These are phyloP conservation scores for Petroica traversi DNA, from an alignment of 2,113 vertebrate species.

Conservation along the genomic window DNA sequence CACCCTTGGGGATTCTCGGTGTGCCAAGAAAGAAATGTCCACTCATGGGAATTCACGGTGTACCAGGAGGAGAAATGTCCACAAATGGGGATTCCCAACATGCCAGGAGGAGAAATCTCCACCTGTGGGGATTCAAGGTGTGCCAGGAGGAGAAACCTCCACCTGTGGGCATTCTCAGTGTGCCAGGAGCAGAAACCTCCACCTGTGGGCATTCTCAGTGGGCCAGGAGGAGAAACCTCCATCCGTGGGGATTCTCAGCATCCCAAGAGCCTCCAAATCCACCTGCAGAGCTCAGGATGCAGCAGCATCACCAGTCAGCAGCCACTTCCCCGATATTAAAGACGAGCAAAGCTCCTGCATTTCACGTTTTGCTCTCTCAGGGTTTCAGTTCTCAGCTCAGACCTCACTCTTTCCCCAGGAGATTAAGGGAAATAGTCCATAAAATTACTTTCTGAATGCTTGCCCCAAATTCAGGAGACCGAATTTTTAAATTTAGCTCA, in stretches of 20 bases:
- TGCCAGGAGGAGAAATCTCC: no score
- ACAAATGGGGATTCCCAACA: background rate
- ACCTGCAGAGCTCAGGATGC: rapidly evolving
- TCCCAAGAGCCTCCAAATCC: background rate
- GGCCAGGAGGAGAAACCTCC: background rate
- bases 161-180: background rate
- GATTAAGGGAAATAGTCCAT: background rate
- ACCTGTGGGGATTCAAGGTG: no score
- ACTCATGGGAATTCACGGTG: no score
- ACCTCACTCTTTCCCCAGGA: background rate
- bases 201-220: background rate
- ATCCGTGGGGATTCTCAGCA: rapidly evolving
- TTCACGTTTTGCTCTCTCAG: rapidly evolving
- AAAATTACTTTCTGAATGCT: background rate
- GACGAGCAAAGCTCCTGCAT: rapidly evolving
- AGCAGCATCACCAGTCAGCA: rapidly evolving
- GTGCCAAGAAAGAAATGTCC: no score
- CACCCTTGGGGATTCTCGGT: no score
- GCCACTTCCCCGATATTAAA: rapidly evolving
- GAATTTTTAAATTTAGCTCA: background rate
- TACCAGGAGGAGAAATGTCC: background rate
- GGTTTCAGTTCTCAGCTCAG: background rate
- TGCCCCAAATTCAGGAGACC: background rate
- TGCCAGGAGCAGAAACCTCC: no score
- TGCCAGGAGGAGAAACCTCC: background rate